Evolutionary conservation across 2,888 invertebrate species (phyloP).

Genomic region (Amiota communis): DNA sequence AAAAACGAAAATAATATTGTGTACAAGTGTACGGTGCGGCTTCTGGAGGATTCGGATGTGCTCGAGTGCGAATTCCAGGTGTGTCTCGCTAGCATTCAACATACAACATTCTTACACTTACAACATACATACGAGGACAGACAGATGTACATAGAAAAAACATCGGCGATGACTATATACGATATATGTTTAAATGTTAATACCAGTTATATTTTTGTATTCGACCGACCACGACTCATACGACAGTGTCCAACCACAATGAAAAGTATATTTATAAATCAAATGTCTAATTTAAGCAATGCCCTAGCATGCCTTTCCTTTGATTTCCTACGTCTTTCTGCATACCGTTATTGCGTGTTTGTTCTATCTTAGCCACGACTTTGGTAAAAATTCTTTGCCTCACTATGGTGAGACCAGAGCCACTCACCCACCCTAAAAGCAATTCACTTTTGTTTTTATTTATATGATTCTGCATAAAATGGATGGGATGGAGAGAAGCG

Average conservation of each 20-base stretch:
- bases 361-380: neutral
- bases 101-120: neutral
- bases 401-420: neutral
- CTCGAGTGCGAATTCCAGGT: slow-evolving; percentile 95
- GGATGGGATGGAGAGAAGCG: slow-evolving; percentile 33
- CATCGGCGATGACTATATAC: too few relatives aligned
- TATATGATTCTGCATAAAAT: slow-evolving; percentile 12
- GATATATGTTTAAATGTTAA: neutral
- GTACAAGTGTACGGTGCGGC: slow-evolving; percentile 90
- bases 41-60: slow-evolving; percentile 92
- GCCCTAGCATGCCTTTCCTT: neutral
- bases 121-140: neutral
- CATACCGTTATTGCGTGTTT: slow-evolving; percentile 16
- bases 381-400: neutral
- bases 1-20: slow-evolving; percentile 85
- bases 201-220: slow-evolving; percentile 16
- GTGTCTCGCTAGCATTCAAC: slow-evolving; percentile 53
- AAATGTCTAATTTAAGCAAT: slow-evolving; percentile 27
- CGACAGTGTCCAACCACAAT: neutral
- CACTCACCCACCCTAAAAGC: neutral
- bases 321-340: neutral
- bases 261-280: slow-evolving; percentile 26
- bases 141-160: too few relatives aligned
- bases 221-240: too few relatives aligned
- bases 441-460: slow-evolving; percentile 22